These are phyloP conservation scores for Eptatretus burgeri DNA, from an alignment of 2,113 vertebrate genomes.

Conservation along the genomic window DNA sequence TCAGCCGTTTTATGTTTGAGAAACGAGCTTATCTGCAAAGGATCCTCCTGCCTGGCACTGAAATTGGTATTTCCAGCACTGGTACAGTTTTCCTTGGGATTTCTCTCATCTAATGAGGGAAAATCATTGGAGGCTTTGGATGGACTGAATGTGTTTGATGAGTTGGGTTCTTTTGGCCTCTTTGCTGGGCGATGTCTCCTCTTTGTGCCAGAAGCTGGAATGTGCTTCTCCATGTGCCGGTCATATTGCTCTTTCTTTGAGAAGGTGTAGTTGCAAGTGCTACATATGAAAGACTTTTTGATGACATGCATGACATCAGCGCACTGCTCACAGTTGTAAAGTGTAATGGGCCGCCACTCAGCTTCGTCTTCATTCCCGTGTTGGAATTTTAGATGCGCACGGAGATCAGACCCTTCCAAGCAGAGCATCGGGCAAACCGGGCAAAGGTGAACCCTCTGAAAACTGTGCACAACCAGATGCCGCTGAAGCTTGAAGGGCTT, in stretches of 20 bases:
- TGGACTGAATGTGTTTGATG: no score
- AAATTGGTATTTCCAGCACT: no score
- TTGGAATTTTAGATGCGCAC: conserved; percentile 34
- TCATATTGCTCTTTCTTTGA: conserved; percentile 91
- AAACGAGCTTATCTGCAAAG: no score
- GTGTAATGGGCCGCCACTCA: conserved; percentile 60
- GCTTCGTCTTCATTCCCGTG: conserved; percentile 30
- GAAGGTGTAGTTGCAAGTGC: conserved; percentile 92
- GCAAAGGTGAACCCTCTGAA: conserved; percentile 73
- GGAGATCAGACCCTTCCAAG: conserved; percentile 41
- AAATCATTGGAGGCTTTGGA: no score
- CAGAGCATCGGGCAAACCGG: conserved; percentile 60
- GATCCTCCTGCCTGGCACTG: no score
- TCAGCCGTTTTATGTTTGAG: no score
- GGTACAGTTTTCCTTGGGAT: no score
- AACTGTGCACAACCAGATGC: conserved; percentile 75
- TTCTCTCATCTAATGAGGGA: no score
- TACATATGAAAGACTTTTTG: conserved; percentile 85
- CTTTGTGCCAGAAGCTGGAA: conserved; percentile 34
- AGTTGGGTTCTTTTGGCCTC: conserved; percentile 21
- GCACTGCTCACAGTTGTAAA: conserved; percentile 76
- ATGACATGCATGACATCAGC: conserved; percentile 82
- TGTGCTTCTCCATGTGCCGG: conserved; percentile 87
- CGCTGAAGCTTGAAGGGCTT: conserved; percentile 94
- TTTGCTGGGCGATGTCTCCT: conserved; percentile 54